Evolutionary conservation across 2,797 vertebrate genomes (phyloP), one percentile per base, ranked within the genome.

Genomic region (Micrastur ruficollis): DNA sequence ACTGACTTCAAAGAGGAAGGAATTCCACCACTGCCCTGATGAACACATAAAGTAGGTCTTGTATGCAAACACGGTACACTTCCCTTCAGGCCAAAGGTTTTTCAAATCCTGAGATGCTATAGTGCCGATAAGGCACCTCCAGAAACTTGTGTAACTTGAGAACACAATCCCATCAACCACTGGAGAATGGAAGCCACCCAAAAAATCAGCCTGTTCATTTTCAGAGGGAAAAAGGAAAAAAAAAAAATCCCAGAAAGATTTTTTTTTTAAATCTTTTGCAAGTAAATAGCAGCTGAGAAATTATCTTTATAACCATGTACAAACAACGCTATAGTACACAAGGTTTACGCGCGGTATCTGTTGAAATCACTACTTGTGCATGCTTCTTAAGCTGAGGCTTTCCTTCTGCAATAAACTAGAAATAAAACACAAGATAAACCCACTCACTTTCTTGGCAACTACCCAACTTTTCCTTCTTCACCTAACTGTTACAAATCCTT

Each of bases 1-100:
- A 42, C 50, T n/a, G 49, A 86, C 83, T 97, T 95, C 36, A 95
- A 81, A 94, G 80, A 49, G 36, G 63, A 73, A 90, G 38, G 42
- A 93, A 95, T 90, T 85, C 74, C 76, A 90, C 23, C 73, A 73
- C 55, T 42, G 31, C 27, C 88, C 49, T 67, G 56, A 86, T 76
- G 74, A 90, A 70, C 29, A 70, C 25, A 72, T 32, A 56, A 78
- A 79, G 50, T 14, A 73, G 12, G 29, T 73, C 86, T 76, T 79
- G 42, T 59, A 40, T 22, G 56, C 36, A 90, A 82, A 70, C 63
- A 81, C 0, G 1, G 34, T 32, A 53, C 32, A 65, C 25, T 61
- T 84, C 20, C 26, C 67, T 84, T 36, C 38, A 86, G 46, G 44
- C 32, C 36, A 89, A 58, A 31, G 61, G 12, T 11, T 76, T 92